phyloP scores from a whole-genome alignment of 2,797 vertebrate genomes.

The Rhabdomys pumilio region DNA sequence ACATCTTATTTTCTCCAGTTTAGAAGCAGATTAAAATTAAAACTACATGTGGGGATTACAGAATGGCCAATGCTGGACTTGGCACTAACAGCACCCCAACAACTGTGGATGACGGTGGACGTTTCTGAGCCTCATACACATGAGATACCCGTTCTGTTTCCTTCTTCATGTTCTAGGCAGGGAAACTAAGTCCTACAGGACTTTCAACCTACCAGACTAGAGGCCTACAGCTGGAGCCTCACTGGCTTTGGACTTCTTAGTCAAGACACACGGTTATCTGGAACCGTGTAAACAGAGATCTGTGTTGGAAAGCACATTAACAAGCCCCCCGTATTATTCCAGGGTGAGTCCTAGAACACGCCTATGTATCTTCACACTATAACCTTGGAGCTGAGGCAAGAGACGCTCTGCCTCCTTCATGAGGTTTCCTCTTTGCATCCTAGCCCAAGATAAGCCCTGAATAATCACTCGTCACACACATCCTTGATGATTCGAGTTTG shows the following conservation, averaged over 20 bases:
- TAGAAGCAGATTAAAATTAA: conserved; percentile 2
- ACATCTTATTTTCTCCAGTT: not conserved
- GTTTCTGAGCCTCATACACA: not conserved
- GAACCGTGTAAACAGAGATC: not conserved
- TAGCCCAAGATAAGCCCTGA: not conserved
- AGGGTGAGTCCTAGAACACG: not conserved
- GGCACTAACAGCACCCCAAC: not conserved
- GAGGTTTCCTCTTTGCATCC: not conserved
- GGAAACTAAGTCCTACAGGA: not conserved
- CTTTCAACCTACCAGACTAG: not conserved
- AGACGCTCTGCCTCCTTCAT: not conserved
- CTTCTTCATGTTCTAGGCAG: not conserved
- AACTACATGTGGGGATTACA: conserved; percentile 4
- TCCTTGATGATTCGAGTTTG: not conserved
- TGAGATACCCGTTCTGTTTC: not conserved
- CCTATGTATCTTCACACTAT: not conserved
- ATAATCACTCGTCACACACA: not conserved
- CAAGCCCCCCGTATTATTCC: not conserved
- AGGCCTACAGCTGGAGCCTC: not conserved
- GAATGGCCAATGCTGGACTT: not conserved
- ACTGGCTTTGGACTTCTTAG: not conserved
- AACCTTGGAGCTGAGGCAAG: not conserved
- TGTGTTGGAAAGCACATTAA: not conserved
- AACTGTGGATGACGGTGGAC: not conserved
- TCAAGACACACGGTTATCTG: not conserved